Percentiles rank a stretch among this genome's conserved stretches.
These are phyloP conservation scores for Lepidurus couesii DNA, from an alignment of 1,140 invertebrate genomes.

Conservation along the genomic window DNA sequence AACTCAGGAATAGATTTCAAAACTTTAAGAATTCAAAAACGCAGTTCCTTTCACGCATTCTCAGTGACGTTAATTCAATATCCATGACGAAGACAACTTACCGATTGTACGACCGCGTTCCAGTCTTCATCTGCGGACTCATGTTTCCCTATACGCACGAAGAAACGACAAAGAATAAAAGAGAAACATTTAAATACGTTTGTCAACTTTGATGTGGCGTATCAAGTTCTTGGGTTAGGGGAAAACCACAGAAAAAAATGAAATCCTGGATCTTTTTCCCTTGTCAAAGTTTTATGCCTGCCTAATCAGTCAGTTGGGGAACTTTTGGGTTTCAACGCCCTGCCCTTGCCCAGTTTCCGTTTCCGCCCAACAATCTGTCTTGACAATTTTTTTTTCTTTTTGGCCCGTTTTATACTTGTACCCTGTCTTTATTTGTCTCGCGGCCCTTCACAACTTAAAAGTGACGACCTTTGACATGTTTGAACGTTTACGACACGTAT, in stretches of 20 bases:
- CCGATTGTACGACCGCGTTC: slow-evolving; percentile 3
- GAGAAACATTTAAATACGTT: background rate
- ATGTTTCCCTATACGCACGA: background rate
- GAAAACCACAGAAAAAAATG: background rate
- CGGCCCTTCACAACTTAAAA: background rate
- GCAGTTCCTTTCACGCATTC: background rate
- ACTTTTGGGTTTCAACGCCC: background rate
- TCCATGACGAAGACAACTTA: slow-evolving; percentile 7
- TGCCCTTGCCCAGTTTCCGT: slow-evolving; percentile 11
- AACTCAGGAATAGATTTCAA: too few relatives aligned
- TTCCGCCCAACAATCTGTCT: background rate
- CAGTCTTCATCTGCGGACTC: slow-evolving; percentile 6
- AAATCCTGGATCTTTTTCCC: background rate
- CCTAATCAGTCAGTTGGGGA: slow-evolving; percentile 17
- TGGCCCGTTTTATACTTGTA: background rate
- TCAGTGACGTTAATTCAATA: background rate
- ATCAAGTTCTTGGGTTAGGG: background rate
- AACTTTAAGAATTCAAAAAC: background rate
- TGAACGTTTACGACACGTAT: slow-evolving; percentile 11
- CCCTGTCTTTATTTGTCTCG: background rate
- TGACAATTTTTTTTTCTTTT: background rate
- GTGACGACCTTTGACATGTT: slow-evolving; percentile 7
- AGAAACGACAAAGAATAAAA: background rate
- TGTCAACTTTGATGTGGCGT: background rate
- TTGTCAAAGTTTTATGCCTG: background rate